Evolutionary conservation across 1,140 invertebrate species (phyloP).

Genomic region (Heterodera carotae): DNA sequence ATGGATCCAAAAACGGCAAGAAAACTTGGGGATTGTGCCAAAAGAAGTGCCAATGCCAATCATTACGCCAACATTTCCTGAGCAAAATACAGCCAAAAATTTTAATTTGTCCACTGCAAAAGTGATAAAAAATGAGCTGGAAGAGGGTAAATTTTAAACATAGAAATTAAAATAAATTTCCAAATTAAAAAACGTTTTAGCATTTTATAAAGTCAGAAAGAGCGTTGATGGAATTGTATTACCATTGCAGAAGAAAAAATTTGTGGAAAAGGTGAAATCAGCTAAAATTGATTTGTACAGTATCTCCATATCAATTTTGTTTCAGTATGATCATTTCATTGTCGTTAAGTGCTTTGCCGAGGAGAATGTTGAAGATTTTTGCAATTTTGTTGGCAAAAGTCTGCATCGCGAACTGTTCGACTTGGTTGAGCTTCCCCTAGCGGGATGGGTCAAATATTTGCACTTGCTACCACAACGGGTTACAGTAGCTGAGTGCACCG

Average conservation of each 20-base stretch:
- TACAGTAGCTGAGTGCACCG: not conserved
- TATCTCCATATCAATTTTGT: not conserved
- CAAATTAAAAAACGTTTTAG: not conserved
- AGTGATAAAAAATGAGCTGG: constrained; percentile 6
- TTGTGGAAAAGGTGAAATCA: not conserved
- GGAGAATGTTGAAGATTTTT: not conserved
- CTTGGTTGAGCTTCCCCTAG: not conserved
- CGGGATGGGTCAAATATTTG: not conserved
- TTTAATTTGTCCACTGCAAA: constrained; percentile 19
- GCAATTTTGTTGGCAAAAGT: not conserved
- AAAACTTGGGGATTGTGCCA: not conserved
- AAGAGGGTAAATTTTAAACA: not conserved
- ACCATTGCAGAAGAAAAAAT: not conserved
- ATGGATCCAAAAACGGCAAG: not conserved
- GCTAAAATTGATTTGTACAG: no score
- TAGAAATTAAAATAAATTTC: not conserved
- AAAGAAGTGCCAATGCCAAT: not conserved
- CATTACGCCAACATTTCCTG: constrained; percentile 16
- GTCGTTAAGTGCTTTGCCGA: not conserved
- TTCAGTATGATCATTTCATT: not conserved
- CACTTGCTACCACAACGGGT: not conserved
- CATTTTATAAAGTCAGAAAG: not conserved
- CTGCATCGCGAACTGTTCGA: not conserved
- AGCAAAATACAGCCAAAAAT: constrained; percentile 18
- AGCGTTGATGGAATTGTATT: not conserved